These are phyloP conservation scores for Centruroides vittatus DNA, from an alignment of 1,140 invertebrate genomes.

Conservation along the genomic window DNA sequence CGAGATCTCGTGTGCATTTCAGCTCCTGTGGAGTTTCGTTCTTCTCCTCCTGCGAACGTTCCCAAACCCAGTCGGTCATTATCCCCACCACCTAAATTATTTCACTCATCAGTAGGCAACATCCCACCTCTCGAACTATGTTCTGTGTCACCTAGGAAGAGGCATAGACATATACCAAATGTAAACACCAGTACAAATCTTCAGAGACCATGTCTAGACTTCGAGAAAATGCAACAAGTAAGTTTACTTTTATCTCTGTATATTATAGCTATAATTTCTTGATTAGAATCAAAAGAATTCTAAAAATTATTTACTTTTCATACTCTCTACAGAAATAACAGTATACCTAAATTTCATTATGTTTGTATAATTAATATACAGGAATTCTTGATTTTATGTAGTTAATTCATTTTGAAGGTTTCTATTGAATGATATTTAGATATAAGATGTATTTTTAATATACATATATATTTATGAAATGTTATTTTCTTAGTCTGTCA, in stretches of 20 bases:
- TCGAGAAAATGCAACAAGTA: slow-evolving; percentile 93
- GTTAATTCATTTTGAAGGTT: too few species aligned
- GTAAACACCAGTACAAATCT: slow-evolving; percentile 35
- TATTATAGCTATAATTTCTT: too few species aligned
- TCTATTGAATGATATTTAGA: too few species aligned
- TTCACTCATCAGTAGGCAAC: slow-evolving; percentile 35
- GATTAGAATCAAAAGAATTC: too few species aligned
- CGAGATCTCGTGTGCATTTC: slow-evolving; percentile 44
- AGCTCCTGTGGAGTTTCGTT: slow-evolving; percentile 71
- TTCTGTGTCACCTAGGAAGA: slow-evolving; percentile 26
- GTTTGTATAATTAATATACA: too few species aligned
- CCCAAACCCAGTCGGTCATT: slow-evolving; percentile 54
- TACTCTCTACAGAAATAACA: too few species aligned
- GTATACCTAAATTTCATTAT: too few species aligned
- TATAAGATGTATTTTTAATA: too few species aligned
- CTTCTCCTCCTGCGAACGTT: slow-evolving; percentile 72
- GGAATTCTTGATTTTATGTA: too few species aligned
- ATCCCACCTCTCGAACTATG: slow-evolving; percentile 24
- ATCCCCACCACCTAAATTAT: slow-evolving; percentile 55
- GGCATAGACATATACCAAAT: slow-evolving; percentile 23
- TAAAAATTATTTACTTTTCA: too few species aligned
- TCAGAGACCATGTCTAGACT: slow-evolving; percentile 77
- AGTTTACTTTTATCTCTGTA: slow-evolving; percentile 12
- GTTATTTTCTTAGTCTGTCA: too few species aligned
- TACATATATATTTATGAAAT: too few species aligned